Base-by-base conservation (phyloP, 1,140 invertebrate species). In the Drosophila athabasca region DNA sequence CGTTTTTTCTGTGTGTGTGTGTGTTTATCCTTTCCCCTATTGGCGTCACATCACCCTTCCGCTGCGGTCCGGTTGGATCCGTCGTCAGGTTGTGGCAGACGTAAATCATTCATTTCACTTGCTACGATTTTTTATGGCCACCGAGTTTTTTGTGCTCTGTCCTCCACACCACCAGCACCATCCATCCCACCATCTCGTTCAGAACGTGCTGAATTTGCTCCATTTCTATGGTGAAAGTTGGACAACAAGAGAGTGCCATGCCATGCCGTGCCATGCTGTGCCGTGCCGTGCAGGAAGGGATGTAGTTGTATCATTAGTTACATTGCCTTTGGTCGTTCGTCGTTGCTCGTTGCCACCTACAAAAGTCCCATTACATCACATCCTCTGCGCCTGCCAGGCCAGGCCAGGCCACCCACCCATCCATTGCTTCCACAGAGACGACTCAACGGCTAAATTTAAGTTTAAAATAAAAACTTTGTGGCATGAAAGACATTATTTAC, bases 131-230 rank as follows among this genome's bases (percentile, higher is more conserved):
- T 46, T 70, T 62, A 65, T 53, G 53, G 70, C 22, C 53, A 35
- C 8, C 48, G 48, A 41, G 65, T 76, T 48, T 71, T 44, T 26
- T 58, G 54, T 35, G 53, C 17, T 19, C 17, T 19, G 17, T 41
- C 57, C 24, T 26, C 24, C 24, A 6, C 1, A 19, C 17, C 17
- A 19, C 1, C 17, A n/a, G n/a, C n/a, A n/a, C n/a, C n/a, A n/a
- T n/a, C 17, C 17, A 19, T 19, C 3, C 8, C 29, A 57, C 55
- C 51, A 46, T 55, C 66, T 31, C 62, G 55, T 51, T 31, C 17
- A 31, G 73, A 79, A 88, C 83, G 83, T 88, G 83, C 83, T 83
- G 76, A 88, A 87, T 88, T 87, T 88, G 83, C 71, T 83, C 82
- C 83, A 83, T 88, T 87, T 87, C 62, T 46, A 51, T 62, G 44